Percentiles rank a stretch among this genome's conserved stretches.
Conservation (phyloP, 2,113 vertebrate species). For the Podilymbus podiceps region DNA sequence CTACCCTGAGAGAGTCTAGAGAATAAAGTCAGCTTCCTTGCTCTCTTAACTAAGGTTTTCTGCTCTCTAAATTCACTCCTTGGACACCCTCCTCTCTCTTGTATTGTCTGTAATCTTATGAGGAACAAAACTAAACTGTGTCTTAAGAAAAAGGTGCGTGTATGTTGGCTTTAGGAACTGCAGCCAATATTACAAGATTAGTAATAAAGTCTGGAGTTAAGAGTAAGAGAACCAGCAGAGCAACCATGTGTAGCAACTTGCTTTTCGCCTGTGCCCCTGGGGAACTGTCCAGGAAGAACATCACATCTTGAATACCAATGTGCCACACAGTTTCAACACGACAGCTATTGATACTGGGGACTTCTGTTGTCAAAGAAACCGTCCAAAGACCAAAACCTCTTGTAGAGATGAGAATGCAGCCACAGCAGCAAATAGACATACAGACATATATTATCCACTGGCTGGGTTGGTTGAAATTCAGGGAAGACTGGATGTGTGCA, state of each 20-base stretch:
- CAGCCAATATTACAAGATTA: not conserved
- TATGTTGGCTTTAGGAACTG: not conserved
- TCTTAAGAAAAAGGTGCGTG: not conserved
- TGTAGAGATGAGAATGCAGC: not conserved
- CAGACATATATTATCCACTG: not conserved
- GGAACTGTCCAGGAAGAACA: not conserved
- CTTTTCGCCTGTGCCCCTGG: not conserved
- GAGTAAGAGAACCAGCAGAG: not conserved
- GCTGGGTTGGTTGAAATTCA: not conserved
- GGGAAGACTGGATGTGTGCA: not conserved
- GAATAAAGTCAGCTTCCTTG: not conserved
- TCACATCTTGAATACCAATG: not conserved
- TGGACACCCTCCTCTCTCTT: not conserved
- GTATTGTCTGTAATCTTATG: not conserved
- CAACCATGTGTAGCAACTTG: not conserved
- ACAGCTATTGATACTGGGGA: not conserved
- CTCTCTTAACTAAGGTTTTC: not conserved
- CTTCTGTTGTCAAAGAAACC: not conserved
- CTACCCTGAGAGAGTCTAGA: not conserved
- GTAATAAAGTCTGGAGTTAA: not conserved
- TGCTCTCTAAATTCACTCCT: not conserved
- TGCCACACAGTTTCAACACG: not conserved
- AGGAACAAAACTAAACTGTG: not conserved
- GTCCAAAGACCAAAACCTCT: not conserved
- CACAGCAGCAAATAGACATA: not conserved